Conservation (phyloP, 2,113 vertebrate genomes). For the Coptodon rendalli region DNA sequence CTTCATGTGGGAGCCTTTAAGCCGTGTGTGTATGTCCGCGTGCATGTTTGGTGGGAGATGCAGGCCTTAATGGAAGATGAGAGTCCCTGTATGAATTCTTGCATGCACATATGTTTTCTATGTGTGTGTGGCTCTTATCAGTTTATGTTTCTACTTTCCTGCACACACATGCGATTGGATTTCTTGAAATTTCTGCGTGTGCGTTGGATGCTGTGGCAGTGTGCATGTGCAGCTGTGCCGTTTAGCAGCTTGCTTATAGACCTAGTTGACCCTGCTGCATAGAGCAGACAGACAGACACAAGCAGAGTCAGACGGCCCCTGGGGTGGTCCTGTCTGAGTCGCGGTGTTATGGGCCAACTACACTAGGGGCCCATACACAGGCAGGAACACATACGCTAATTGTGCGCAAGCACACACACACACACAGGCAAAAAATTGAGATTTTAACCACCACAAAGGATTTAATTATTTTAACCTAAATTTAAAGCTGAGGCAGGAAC, state of each 20-base stretch:
- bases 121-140: slow-evolving; percentile 16
- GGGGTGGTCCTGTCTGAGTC: slow-evolving; percentile 66
- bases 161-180: neutral
- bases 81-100: slow-evolving; percentile 46
- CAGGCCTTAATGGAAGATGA: slow-evolving; percentile 44
- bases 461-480: neutral
- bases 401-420: neutral
- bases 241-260: slow-evolving; percentile 48
- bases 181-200: neutral
- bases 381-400: slow-evolving; percentile 49
- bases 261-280: slow-evolving; percentile 57
- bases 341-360: slow-evolving; percentile 49
- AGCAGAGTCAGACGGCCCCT: slow-evolving; percentile 60
- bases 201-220: slow-evolving; percentile 1
- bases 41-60: slow-evolving; percentile 31
- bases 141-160: neutral
- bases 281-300: slow-evolving; percentile 53
- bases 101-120: slow-evolving; percentile 31
- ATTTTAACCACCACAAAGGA: neutral
- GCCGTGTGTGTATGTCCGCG: slow-evolving; percentile 29
- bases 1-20: slow-evolving; percentile 78
- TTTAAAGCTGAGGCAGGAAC: neutral
- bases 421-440: neutral
- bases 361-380: slow-evolving; percentile 45
- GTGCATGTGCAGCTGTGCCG: slow-evolving; percentile 46